These are phyloP conservation scores for Sternarchorhynchus goeldii DNA, from an alignment of 2,797 vertebrate genomes.

Conservation along the genomic window DNA sequence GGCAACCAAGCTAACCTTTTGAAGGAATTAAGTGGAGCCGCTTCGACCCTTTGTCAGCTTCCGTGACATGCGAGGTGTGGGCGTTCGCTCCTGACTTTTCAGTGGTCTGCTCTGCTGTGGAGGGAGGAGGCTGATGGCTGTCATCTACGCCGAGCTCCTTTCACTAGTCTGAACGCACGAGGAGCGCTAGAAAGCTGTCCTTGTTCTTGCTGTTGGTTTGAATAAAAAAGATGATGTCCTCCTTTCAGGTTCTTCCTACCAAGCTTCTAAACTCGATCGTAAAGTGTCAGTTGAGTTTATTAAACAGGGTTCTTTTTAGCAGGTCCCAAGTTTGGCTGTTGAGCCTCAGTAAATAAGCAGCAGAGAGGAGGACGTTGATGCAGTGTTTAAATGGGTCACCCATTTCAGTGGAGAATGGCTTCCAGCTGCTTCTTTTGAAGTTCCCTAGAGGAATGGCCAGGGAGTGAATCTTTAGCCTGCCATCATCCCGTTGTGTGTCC, in stretches of 20 bases:
- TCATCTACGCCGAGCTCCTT: neutral
- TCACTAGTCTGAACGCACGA: neutral
- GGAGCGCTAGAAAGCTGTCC: neutral
- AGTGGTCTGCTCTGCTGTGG: slow-evolving; percentile 46
- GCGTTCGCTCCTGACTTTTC: slow-evolving; percentile 55
- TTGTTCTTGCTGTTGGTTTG: neutral
- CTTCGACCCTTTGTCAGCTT: slow-evolving; percentile 64
- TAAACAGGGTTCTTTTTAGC: neutral
- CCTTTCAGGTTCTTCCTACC: too few relatives aligned
- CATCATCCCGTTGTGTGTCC: slow-evolving; percentile 27
- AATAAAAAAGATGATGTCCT: neutral
- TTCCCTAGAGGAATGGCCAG: slow-evolving; percentile 31
- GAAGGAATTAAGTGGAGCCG: slow-evolving; percentile 69
- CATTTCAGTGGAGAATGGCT: slow-evolving; percentile 40
- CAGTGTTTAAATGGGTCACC: slow-evolving; percentile 44
- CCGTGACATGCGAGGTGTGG: slow-evolving; percentile 59
- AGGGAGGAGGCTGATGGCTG: slow-evolving; percentile 22
- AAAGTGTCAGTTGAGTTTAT: neutral
- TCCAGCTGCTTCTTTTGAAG: slow-evolving; percentile 43
- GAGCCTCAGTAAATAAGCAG: neutral
- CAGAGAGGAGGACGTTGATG: neutral
- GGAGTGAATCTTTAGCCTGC: slow-evolving; percentile 34
- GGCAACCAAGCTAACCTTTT: slow-evolving; percentile 71
- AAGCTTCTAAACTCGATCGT: neutral
- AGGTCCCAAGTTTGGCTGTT: neutral